Evolutionary conservation across 2,888 invertebrate genomes (phyloP).

Genomic region (Cheilosia vernalis): DNA sequence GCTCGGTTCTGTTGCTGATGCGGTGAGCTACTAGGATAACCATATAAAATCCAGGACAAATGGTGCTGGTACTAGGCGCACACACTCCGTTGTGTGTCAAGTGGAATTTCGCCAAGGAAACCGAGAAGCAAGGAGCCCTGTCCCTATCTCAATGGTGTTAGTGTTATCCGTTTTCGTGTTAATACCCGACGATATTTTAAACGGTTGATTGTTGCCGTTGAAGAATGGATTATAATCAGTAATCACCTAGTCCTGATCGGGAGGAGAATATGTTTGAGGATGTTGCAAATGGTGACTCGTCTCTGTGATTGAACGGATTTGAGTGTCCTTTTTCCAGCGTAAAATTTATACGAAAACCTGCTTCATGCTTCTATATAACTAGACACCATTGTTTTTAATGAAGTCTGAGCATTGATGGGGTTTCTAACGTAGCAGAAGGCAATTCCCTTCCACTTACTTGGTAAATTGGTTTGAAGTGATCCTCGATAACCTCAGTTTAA

Average conservation of each 20-base stretch:
- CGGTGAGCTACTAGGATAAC: slow-evolving; percentile 72
- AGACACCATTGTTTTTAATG: fast-evolving
- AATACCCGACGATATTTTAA: slow-evolving; percentile 66
- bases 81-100: slow-evolving; percentile 60
- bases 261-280: neutral
- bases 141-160: slow-evolving; percentile 39
- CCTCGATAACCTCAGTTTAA: too few relatives aligned
- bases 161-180: slow-evolving; percentile 51
- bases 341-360: too few relatives aligned
- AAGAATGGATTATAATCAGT: slow-evolving; percentile 47
- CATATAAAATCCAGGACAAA: slow-evolving; percentile 71
- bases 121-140: slow-evolving; percentile 18
- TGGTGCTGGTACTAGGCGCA: slow-evolving; percentile 30
- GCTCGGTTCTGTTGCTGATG: slow-evolving; percentile 58
- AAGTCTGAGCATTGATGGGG: too few relatives aligned
- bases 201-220: slow-evolving; percentile 45
- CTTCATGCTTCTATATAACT: too few relatives aligned
- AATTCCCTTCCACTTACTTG: too few relatives aligned
- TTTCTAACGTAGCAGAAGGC: too few relatives aligned
- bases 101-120: slow-evolving; percentile 61
- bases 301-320: neutral
- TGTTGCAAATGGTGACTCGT: too few relatives aligned
- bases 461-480: too few relatives aligned
- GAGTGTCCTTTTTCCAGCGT: too few relatives aligned
- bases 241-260: slow-evolving; percentile 20